Percentiles rank a stretch among this genome's conserved stretches.
Evolutionary conservation across 2,888 invertebrate genomes (phyloP).

Genomic region (Suillia variegata): DNA sequence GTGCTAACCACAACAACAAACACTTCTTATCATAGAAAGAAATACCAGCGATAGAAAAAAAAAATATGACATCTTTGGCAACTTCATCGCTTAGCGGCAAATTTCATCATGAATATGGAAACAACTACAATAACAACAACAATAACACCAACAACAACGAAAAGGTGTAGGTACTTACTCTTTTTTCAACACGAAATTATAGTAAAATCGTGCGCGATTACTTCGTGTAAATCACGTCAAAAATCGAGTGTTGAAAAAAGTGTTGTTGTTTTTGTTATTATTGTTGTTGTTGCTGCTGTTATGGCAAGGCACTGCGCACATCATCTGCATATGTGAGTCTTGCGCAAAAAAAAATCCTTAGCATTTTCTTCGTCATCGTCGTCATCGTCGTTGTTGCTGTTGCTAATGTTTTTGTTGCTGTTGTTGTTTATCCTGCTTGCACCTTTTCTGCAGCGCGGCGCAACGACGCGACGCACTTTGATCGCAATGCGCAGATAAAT

Average conservation of each 20-base stretch:
- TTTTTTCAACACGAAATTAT: constrained; percentile 42
- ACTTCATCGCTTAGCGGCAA: no score
- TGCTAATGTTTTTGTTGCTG: no score
- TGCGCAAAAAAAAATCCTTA: background rate
- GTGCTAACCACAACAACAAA: no score
- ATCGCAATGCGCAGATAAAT: constrained; percentile 22
- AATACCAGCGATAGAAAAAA: no score
- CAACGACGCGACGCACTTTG: constrained; percentile 25
- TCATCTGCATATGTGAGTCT: background rate
- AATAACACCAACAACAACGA: background rate
- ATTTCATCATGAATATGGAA: background rate
- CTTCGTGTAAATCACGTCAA: constrained; percentile 58
- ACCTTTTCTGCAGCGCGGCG: background rate
- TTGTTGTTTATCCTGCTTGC: background rate
- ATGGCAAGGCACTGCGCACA: background rate
- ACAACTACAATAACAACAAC: constrained; percentile 12
- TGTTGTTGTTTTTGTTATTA: constrained; percentile 17
- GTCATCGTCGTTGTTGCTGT: no score
- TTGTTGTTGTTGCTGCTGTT: background rate
- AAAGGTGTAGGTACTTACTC: no score
- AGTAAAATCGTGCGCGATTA: constrained; percentile 54
- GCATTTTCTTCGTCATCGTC: no score
- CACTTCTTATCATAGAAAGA: no score
- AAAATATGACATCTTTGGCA: no score
- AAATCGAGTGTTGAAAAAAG: constrained; percentile 32